Conservation (phyloP, 2,797 vertebrate genomes). For the Nothura maculosa region DNA sequence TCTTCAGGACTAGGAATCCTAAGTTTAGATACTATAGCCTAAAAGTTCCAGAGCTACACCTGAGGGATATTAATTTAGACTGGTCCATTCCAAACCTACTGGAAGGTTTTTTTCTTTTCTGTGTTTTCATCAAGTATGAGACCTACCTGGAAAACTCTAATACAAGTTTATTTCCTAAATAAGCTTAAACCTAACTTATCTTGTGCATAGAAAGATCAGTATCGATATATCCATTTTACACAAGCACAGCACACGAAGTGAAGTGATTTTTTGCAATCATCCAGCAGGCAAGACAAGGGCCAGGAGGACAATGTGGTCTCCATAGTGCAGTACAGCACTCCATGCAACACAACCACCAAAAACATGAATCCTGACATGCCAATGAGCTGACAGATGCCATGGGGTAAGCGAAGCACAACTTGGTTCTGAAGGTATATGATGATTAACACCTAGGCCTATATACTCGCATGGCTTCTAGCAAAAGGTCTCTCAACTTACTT, state of each 20-base stretch:
- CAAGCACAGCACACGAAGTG: background rate
- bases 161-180: background rate
- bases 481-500: background rate
- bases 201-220: background rate
- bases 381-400: background rate
- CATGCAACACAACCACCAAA: background rate
- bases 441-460: background rate
- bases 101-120: background rate
- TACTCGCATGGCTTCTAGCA: background rate
- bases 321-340: background rate
- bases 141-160: background rate
- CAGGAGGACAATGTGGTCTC: background rate
- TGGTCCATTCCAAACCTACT: background rate
- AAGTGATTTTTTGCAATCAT: background rate
- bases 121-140: background rate
- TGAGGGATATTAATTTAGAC: background rate
- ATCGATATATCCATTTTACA: background rate
- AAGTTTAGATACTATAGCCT: background rate
- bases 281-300: background rate
- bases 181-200: background rate
- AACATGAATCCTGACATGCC: background rate
- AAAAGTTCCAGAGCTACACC: background rate
- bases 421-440: background rate
- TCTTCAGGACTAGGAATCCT: background rate
- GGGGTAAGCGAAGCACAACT: no score